phyloP scores from a whole-genome alignment of 1,140 invertebrate genomes.

The Rhagoletis zephyria region DNA sequence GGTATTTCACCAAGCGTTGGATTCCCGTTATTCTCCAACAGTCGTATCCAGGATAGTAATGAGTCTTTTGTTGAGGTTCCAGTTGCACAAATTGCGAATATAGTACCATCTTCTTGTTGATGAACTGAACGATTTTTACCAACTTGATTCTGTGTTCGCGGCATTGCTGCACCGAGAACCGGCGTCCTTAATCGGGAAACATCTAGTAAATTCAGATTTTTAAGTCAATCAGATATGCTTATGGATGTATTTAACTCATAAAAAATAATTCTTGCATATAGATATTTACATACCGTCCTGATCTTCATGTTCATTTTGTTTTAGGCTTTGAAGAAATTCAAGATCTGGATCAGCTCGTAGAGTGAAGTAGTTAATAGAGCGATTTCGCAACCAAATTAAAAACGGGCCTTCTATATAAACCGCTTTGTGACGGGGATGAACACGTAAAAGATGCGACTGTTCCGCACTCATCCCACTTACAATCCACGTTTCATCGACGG shows the following conservation, averaged over 20 bases:
- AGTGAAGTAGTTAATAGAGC: constrained; percentile 88
- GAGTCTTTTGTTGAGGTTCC: constrained; percentile 92
- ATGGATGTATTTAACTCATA: background rate
- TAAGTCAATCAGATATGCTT: background rate
- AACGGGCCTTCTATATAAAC: constrained; percentile 92
- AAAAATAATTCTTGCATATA: background rate
- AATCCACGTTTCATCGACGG: constrained; percentile 94
- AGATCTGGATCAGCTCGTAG: constrained; percentile 80
- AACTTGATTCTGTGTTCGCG: constrained; percentile 68
- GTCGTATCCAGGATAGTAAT: constrained; percentile 91
- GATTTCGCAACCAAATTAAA: constrained; percentile 84
- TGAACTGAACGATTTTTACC: constrained; percentile 81
- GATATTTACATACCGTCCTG: constrained; percentile 76
- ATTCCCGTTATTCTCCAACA: constrained; percentile 85
- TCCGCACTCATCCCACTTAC: constrained; percentile 87
- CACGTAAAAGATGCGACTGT: constrained; percentile 83
- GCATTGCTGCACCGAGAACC: constrained; percentile 73
- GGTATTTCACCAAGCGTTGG: constrained; percentile 82
- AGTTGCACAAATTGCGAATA: constrained; percentile 89
- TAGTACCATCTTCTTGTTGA: constrained; percentile 93
- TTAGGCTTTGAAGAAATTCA: constrained; percentile 63
- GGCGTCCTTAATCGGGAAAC: constrained; percentile 79
- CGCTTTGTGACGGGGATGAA: constrained; percentile 80
- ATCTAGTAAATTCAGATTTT: constrained; percentile 75
- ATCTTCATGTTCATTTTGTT: constrained; percentile 64